Base-by-base conservation (phyloP, 2,113 vertebrate species). In the Myiopsitta monachus region DNA sequence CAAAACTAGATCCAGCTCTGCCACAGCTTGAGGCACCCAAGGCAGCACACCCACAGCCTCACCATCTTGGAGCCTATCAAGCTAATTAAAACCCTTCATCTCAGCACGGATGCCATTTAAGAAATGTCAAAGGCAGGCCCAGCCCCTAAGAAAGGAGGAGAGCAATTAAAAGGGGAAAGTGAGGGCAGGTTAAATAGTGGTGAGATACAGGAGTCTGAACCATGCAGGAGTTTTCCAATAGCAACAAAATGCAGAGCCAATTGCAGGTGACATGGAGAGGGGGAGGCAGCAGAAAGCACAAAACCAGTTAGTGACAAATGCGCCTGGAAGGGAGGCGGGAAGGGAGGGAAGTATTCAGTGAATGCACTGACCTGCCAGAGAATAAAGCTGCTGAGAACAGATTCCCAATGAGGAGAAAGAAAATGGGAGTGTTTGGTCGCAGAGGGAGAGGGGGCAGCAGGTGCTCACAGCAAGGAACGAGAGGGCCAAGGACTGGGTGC, bases 41-140 rank as follows among this genome's bases (percentile, higher is more conserved):
- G 81, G 87, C 36, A 41, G 68, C 52, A 49, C 69, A 62, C 59
- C 79, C 94, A 26, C 88, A 17, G 38, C 88, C 68, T 46, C 43
- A 0, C 73, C 15, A 16, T 24, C 79, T 55, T 30, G 3, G 23
- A 80, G 73, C 68, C 57, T 18, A 17, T 13, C n/a, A 1, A 52
- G 75, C 52, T 67, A 70, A 93, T 95, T 82, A 81, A 76, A 83
- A 72, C 12, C 79, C 83, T 72, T 81, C 74, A 26, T 41, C 91
- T 77, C 94, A 57, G 88, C 79, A 46, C 1, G 6, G 44, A 27
- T 39, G 44, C 83, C 39, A 21, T 59, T 84, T 84, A 49, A 72
- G 68, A 75, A 84, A 78, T 69, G 83, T 75, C 94, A 88, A n/a
- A 88, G 63, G 63, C 41, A 51, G 33, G 30, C n/a, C 27, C 74